These are phyloP conservation scores for Euphonia xanthogaster DNA, from an alignment of 2,797 vertebrate genomes.

Conservation along the genomic window DNA sequence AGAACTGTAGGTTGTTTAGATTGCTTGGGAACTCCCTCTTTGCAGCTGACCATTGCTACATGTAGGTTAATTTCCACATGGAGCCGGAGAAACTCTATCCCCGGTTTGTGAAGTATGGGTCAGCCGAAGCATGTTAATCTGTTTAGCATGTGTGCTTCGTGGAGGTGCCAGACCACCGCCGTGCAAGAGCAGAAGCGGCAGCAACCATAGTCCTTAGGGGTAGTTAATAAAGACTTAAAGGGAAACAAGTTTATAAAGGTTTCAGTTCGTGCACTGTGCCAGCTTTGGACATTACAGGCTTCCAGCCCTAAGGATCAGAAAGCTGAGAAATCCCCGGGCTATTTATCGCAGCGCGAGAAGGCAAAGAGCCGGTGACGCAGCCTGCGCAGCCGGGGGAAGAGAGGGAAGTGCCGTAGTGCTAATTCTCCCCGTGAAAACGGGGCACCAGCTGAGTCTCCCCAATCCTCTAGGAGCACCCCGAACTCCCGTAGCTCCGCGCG, in stretches of 20 bases:
- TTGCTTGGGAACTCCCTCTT: conserved; percentile 79
- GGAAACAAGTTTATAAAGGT: conserved; percentile 59
- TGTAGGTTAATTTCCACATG: conserved; percentile 86
- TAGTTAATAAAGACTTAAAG: conserved; percentile 75
- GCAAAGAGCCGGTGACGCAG: fast-evolving
- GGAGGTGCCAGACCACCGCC: conserved; percentile 79
- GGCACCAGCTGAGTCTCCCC: not conserved
- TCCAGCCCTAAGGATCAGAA: not conserved
- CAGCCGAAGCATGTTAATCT: conserved; percentile 87
- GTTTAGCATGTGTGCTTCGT: conserved; percentile 87
- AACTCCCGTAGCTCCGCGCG: fast-evolving
- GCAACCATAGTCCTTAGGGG: conserved; percentile 62
- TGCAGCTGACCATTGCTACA: conserved; percentile 79
- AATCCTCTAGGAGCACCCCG: fast-evolving
- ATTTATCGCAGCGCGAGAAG: not conserved
- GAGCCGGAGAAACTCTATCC: conserved; percentile 83
- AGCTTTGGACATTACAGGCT: conserved; percentile 12
- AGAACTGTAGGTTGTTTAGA: conserved; percentile 78
- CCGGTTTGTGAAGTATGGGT: conserved; percentile 79
- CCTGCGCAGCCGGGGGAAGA: fast-evolving
- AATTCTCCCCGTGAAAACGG: fast-evolving
- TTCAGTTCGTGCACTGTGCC: not conserved
- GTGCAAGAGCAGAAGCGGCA: conserved; percentile 73
- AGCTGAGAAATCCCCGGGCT: not conserved
- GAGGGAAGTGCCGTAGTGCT: not conserved